These are phyloP conservation scores for Heliconius ismenius DNA, from an alignment of 2,888 invertebrate genomes.

Conservation along the genomic window DNA sequence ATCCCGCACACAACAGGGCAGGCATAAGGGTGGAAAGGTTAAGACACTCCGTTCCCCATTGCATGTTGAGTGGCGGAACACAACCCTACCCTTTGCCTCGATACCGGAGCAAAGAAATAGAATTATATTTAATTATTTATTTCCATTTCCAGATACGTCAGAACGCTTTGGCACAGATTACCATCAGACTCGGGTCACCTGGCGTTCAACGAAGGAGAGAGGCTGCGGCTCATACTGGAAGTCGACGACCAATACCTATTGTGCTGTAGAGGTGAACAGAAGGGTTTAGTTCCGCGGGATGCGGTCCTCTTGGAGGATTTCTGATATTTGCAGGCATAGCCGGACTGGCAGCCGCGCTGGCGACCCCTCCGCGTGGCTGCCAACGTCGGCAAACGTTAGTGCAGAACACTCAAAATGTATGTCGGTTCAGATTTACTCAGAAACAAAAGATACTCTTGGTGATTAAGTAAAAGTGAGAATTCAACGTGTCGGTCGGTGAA, in stretches of 20 bases:
- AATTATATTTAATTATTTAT: neutral
- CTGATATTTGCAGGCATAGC: constrained; percentile 77
- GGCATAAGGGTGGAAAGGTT: too few relatives aligned
- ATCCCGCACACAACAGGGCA: too few relatives aligned
- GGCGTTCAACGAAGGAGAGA: constrained; percentile 89
- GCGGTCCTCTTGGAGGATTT: constrained; percentile 83
- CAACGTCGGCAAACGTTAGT: constrained; percentile 37
- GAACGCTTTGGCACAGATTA: constrained; percentile 87
- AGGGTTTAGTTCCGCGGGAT: constrained; percentile 88
- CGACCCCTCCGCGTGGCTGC: constrained; percentile 63
- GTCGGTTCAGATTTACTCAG: neutral
- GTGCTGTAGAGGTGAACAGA: constrained; percentile 88
- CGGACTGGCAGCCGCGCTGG: constrained; percentile 74
- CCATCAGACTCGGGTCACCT: constrained; percentile 90
- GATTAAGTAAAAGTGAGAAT: constrained; percentile 28
- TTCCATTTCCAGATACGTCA: constrained; percentile 81
- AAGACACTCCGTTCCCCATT: neutral
- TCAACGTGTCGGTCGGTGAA: constrained; percentile 14
- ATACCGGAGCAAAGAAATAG: too few relatives aligned
- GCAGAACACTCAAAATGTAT: constrained; percentile 18
- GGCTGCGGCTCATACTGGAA: constrained; percentile 86
- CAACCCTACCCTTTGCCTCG: too few relatives aligned
- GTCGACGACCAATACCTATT: constrained; percentile 89
- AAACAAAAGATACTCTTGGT: constrained; percentile 2
- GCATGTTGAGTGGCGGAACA: too few relatives aligned